Evolutionary conservation across 2,888 invertebrate genomes (phyloP).

Genomic region (Monoplex corrugatus): DNA sequence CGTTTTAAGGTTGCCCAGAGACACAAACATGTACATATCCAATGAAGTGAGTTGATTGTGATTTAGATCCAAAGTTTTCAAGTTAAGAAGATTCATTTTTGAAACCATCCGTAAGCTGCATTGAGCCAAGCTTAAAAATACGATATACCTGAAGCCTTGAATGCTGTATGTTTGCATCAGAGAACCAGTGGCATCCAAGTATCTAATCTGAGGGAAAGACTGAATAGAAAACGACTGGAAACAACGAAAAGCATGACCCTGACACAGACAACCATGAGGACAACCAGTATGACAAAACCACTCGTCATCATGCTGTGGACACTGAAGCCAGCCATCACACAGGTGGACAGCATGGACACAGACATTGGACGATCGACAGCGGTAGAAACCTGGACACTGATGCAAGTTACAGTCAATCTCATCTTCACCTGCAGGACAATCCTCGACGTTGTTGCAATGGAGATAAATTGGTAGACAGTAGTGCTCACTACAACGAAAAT

Average conservation of each 20-base stretch:
- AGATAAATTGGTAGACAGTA: conserved; percentile 46
- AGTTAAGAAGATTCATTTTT: conserved; percentile 14
- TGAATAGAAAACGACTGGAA: not conserved
- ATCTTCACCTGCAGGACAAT: conserved; percentile 38
- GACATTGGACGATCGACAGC: conserved; percentile 50
- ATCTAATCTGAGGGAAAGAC: not conserved
- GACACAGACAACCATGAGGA: conserved; percentile 48
- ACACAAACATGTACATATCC: conserved; percentile 18
- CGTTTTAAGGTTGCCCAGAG: conserved; percentile 31
- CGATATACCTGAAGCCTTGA: not conserved
- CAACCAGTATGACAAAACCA: conserved; percentile 44
- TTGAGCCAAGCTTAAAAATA: conserved; percentile 15
- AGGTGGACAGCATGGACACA: conserved; percentile 52
- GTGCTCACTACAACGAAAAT: conserved; percentile 33
- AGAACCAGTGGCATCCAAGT: conserved; percentile 40
- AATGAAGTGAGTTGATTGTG: conserved; percentile 42
- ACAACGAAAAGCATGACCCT: conserved; percentile 49
- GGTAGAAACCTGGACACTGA: conserved; percentile 50
- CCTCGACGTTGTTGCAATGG: conserved; percentile 35
- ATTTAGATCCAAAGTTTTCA: conserved; percentile 48
- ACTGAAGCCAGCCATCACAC: conserved; percentile 53
- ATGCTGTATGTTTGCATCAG: not conserved
- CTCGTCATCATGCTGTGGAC: conserved; percentile 55
- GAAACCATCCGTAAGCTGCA: conserved; percentile 34
- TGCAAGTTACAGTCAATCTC: conserved; percentile 10